Base-by-base conservation (phyloP, 2,888 invertebrate species). In the Ectemnius lituratus region DNA sequence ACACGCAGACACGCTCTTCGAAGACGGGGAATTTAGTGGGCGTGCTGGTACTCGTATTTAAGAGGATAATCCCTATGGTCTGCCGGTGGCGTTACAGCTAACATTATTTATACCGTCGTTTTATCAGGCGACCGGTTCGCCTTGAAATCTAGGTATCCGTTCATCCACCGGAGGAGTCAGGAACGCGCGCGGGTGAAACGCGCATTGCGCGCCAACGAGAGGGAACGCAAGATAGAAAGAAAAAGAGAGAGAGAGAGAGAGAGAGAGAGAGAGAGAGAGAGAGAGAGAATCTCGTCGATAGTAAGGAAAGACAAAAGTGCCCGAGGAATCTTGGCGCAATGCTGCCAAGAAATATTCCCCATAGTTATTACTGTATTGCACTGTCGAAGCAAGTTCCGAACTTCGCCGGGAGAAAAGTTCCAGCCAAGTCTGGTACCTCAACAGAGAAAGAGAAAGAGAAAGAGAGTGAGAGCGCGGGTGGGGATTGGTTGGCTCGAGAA, bases 111-210 rank as follows among this genome's bases (percentile, higher is more conserved):
- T 83, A 77, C 63, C 70, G 74, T 67, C 73, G 80, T 83, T 83
- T 82, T 83, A 83, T 77, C 79, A 69, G 70, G 60, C 76, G 79
- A 86, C 84, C 71, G 83, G 85, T 80, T 86, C 79, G 81, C 86
- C 86, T 84, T 85, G 84, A 78, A 76, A 83, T 83, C 82, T 82
- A 82, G 76, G 70, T 71, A 37, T 37, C 37, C 37, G 78, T 70
- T 72, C 75, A 63, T 71, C 76, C 67, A 60, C 62, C 68, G 68
- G 59, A 59, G 72, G 69, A 68, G 67, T 73, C 62, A 57, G 81
- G 66, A 73, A 60, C 58, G 65, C 37, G 66, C 72, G 67, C 57
- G 67, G 67, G 60, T 28, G 3, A 23, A 23, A 3, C 65, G 63
- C 56, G 57, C 27, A 62, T 59, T 68, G 70, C 57, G 58, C 67